Base-by-base conservation (phyloP, 2,113 vertebrate species). In the Mesocricetus auratus region DNA sequence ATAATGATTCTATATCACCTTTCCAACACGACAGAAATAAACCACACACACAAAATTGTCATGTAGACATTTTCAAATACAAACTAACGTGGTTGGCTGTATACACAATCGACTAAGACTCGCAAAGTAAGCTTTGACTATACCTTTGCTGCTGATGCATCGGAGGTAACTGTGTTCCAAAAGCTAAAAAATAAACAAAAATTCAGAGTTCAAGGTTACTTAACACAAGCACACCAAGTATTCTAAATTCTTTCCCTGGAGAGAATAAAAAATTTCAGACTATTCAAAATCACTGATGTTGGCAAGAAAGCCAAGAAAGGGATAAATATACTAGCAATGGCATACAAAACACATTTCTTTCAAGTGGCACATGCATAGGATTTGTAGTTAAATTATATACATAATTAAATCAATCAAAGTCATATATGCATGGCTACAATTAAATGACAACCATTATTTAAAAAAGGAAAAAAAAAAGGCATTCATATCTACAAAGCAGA, bases 61-160 rank as follows among this genome's bases (percentile, higher is more conserved):
- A 58, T 26, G 16, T 12, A 77, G 85, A 96, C 17, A 81, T 19
- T 89, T 79, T 68, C 47, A 87, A 87, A 12, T 45, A 88, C 11
- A 92, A 9, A 92, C 13, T 60, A 94, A 91, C 29, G 53, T 93
- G 60, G 26, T 4, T 89, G 10, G 39, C 2, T 89, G 7, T 81
- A 97, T 0, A 75, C 22, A 79, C 0, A 95, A 2, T 90, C 42
- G 88, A 94, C 16, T 79, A 87, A 96, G 86, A 81, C 53, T 71
- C 31, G 47, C 9, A 75, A 92, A 96, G 47, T 69, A 93, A 0
- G 0, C 21, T 60, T 10, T 53, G 17, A 36, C 31, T n/a, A 96
- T 98, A 99, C 99, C 99, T 99, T 96, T 99, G 98, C 0, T 99
- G 99, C 71, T 99, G 99, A 97, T 99, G 99, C 99, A 99, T 99